Base-by-base conservation (phyloP, 2,113 vertebrate genomes). In the Rattus rattus region DNA sequence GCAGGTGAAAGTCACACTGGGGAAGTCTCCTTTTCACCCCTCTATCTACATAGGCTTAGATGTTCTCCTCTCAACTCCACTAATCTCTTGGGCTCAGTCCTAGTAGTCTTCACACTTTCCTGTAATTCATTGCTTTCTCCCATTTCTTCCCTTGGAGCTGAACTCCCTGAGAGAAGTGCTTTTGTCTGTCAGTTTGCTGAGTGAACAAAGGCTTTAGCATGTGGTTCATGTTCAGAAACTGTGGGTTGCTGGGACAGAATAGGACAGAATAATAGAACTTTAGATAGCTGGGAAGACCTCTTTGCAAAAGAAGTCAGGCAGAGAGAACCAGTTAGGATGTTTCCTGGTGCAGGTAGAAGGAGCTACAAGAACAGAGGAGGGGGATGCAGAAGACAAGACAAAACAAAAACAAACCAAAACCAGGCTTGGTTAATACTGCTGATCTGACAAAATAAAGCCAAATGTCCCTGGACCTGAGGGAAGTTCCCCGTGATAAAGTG, bases 61-160 rank as follows among this genome's bases (percentile, higher is more conserved):
- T 52, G 20, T 77, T 76, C 43, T 95, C n/a, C 92, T 96, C 79
- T 69, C 20, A 70, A 73, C n/a, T 95, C 91, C 88, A 92, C 73
- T 14, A 95, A 70, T 26, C 54, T 75, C 52, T 52, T 86, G 75
- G 73, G 69, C 79, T 79, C 47, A 91, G 36, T 61, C 39, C 52
- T 47, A 89, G 56, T 69, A 52, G 86, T 95, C 85, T 63, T 54
- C 52, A 72, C 39, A 52, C 63, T 95, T 80, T 72, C 76, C 61
- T 96, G 2, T 56, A 43, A 75, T 94, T 83, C 47, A 52, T 75
- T 90, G 16, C 47, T 84, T 84, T 59, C 75, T 94, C 93, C 81
- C 52, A 84, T 70, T 95, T 93, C 84, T 92, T 91, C 69, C 80
- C 24, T n/a, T 93, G 19, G 24, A 88, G 65, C 69, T 59, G 67